Conservation (phyloP, 1,140 invertebrate species). For the Phymorhynchus buccinoides region DNA sequence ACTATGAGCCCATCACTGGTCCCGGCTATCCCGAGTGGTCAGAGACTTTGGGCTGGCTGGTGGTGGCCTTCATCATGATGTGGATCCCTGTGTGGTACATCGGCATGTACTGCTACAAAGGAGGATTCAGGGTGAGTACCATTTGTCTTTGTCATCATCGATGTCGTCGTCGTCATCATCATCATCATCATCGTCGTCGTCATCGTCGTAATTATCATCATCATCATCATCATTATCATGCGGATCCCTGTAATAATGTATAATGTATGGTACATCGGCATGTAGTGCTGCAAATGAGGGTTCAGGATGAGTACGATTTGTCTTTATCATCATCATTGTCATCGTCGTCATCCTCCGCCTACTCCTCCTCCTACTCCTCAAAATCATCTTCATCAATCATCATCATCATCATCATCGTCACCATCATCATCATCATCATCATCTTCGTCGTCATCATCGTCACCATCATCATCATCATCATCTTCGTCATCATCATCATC, state of each 20-base stretch:
- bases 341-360: too few species aligned
- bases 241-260: too few species aligned
- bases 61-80: slow-evolving; percentile 47
- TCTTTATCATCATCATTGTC: too few species aligned
- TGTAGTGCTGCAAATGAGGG: not conserved
- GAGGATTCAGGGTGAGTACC: slow-evolving; percentile 32
- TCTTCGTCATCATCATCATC: not conserved
- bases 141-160: too few species aligned
- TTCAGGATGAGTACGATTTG: not conserved
- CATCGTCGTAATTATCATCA: not conserved
- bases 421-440: not conserved
- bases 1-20: slow-evolving; percentile 75
- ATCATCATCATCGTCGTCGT: not conserved
- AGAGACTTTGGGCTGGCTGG: slow-evolving; percentile 59
- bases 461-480: slow-evolving; percentile 11
- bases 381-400: slow-evolving; percentile 24
- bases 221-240: not conserved
- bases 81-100: slow-evolving; percentile 52
- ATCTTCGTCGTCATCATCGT: not conserved
- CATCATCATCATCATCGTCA: not conserved
- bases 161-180: not conserved
- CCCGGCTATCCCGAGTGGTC: slow-evolving; percentile 58
- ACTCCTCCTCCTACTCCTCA: too few species aligned
- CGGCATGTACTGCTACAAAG: slow-evolving; percentile 32
- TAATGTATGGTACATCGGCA: not conserved